Conservation (phyloP, 2,797 vertebrate species). For the Mus minutoides region DNA sequence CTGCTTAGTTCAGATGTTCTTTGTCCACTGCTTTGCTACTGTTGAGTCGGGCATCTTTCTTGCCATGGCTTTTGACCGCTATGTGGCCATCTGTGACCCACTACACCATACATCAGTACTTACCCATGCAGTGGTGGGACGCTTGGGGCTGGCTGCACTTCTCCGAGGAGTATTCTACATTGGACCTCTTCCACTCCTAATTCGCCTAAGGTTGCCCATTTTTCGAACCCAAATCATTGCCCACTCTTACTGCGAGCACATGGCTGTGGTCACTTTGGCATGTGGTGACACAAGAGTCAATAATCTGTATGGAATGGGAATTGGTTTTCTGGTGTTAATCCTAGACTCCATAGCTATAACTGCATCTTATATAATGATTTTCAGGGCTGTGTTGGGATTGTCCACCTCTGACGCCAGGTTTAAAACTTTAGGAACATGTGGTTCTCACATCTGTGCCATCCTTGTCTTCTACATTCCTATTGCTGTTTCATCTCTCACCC, state of each 20-base stretch:
- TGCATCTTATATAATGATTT: slow-evolving; percentile 77
- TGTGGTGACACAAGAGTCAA: slow-evolving; percentile 85
- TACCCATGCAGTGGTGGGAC: slow-evolving; percentile 65
- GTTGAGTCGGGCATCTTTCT: slow-evolving; percentile 82
- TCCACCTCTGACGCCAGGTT: slow-evolving; percentile 68
- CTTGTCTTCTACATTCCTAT: slow-evolving; percentile 81
- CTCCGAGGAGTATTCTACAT: slow-evolving; percentile 76
- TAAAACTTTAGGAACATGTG: slow-evolving; percentile 79
- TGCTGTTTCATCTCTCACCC: slow-evolving; percentile 77
- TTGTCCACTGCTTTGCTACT: slow-evolving; percentile 83
- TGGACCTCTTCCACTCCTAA: slow-evolving; percentile 77
- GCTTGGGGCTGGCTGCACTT: slow-evolving; percentile 72
- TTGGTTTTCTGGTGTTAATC: slow-evolving; percentile 81
- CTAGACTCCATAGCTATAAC: slow-evolving; percentile 78
- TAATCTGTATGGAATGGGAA: slow-evolving; percentile 86
- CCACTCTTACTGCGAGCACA: slow-evolving; percentile 87
- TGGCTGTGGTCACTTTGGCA: slow-evolving; percentile 87
- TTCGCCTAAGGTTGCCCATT: slow-evolving; percentile 72
- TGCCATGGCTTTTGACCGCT: slow-evolving; percentile 88
- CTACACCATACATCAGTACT: slow-evolving; percentile 69
- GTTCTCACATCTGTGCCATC: slow-evolving; percentile 81
- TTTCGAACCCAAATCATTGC: slow-evolving; percentile 73
- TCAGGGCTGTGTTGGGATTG: slow-evolving; percentile 73
- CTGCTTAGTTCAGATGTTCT: slow-evolving; percentile 88
- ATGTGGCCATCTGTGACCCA: slow-evolving; percentile 81